phyloP scores from a whole-genome alignment of 2,113 vertebrate genomes.

The Sclerurus mexicanus region DNA sequence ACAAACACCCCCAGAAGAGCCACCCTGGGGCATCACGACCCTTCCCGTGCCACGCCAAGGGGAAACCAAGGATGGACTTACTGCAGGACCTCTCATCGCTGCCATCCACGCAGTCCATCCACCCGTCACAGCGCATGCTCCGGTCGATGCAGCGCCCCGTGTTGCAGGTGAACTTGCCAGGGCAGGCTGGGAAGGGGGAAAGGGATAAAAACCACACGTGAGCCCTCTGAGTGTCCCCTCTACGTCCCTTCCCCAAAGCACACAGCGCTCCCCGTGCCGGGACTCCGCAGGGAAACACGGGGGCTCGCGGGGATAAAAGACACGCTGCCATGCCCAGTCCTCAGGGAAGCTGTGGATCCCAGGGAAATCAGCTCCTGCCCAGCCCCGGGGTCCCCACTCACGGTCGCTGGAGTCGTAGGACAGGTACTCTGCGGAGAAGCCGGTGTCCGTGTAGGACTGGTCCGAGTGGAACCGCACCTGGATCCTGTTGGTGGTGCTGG shows the following conservation, averaged over 20 bases:
- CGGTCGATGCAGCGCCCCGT: conserved; percentile 78
- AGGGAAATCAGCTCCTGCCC: no score
- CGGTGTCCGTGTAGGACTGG: conserved; percentile 82
- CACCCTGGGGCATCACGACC: rapidly evolving
- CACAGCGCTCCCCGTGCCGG: rapidly evolving
- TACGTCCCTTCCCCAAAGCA: not conserved
- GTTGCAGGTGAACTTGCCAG: conserved; percentile 80
- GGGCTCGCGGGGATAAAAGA: not conserved
- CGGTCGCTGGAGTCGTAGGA: conserved; percentile 82
- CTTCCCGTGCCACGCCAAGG: not conserved
- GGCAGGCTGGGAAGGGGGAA: conserved; percentile 79
- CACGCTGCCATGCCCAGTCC: no score
- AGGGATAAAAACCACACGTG: rapidly evolving
- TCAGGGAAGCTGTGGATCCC: no score
- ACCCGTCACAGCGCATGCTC: conserved; percentile 85
- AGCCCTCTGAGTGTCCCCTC: not conserved
- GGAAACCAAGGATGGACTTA: conserved; percentile 62
- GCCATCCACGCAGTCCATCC: conserved; percentile 89
- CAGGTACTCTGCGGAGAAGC: conserved; percentile 81
- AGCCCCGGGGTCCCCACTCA: conserved; percentile 66
- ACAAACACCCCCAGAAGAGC: not conserved
- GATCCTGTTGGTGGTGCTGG: conserved; percentile 74
- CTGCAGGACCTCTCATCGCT: conserved; percentile 85
- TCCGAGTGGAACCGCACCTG: conserved; percentile 82
- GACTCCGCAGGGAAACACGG: not conserved